Conservation (phyloP, 2,888 invertebrate genomes). For the Scaptodrosophila latifasciaeformis region DNA sequence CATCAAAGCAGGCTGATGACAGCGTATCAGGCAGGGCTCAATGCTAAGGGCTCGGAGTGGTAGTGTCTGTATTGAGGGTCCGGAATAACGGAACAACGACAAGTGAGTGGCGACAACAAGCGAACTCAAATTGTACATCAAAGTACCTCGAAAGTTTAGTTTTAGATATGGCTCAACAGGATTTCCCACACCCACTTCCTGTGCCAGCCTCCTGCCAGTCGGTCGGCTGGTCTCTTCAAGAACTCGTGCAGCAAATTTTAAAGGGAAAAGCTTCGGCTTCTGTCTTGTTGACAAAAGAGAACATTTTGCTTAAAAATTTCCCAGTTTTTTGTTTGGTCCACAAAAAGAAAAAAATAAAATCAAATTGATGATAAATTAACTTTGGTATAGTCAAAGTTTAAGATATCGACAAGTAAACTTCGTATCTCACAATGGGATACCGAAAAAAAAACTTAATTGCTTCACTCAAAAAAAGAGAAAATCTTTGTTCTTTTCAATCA, state of each 20-base stretch:
- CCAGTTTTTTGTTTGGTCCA: slow-evolving; percentile 58
- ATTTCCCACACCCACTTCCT: background rate
- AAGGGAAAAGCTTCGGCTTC: background rate
- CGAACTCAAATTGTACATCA: slow-evolving; percentile 2
- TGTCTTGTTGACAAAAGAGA: background rate
- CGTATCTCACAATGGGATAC: background rate
- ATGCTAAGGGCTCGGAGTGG: too few species aligned
- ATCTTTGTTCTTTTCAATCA: too few species aligned
- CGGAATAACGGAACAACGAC: background rate
- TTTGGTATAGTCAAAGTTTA: slow-evolving; percentile 60
- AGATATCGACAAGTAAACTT: slow-evolving; percentile 40
- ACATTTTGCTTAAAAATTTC: slow-evolving; percentile 25
- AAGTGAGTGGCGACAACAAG: background rate
- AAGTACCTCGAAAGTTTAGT: slow-evolving; percentile 6
- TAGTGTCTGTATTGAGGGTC: too few species aligned
- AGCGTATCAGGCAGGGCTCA: too few species aligned
- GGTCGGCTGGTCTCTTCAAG: too few species aligned
- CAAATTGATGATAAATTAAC: slow-evolving; percentile 55
- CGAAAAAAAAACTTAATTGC: too few species aligned
- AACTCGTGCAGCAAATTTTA: too few species aligned
- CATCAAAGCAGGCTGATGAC: slow-evolving; percentile 47
- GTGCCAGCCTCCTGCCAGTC: too few species aligned
- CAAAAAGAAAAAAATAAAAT: too few species aligned
- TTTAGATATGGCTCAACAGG: background rate
- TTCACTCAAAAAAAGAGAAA: too few species aligned